These are phyloP conservation scores for Acanthurus leucopareius DNA, from an alignment of 2,797 vertebrate genomes.

Conservation along the genomic window DNA sequence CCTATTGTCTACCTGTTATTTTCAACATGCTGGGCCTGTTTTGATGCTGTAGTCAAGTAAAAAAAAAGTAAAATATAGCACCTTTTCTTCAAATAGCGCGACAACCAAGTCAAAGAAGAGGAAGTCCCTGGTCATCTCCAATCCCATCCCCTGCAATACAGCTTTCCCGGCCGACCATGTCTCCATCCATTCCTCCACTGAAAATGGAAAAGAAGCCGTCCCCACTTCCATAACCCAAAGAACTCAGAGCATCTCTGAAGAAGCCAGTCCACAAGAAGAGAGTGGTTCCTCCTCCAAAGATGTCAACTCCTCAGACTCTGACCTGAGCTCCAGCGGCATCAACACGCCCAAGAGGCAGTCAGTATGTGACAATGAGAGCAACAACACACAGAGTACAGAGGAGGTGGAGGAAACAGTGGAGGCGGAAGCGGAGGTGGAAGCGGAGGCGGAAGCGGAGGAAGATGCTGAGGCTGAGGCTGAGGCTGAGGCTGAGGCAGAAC, in stretches of 20 bases:
- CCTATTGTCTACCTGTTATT: background rate
- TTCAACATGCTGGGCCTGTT: background rate
- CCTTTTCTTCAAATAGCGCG: slow-evolving; percentile 31
- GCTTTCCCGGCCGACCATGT: slow-evolving; percentile 82
- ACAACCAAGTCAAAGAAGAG: slow-evolving; percentile 84
- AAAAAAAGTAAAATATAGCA: background rate
- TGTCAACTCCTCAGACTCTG: slow-evolving; percentile 74
- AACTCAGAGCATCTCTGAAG: slow-evolving; percentile 50
- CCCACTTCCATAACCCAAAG: slow-evolving; percentile 29
- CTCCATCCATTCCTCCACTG: slow-evolving; percentile 58
- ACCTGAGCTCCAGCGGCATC: slow-evolving; percentile 73
- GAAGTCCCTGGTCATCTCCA: slow-evolving; percentile 91
- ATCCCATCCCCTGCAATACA: slow-evolving; percentile 89
- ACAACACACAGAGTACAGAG: slow-evolving; percentile 37
- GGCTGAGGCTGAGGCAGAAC: slow-evolving; percentile 8
- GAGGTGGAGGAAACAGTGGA: slow-evolving; percentile 7
- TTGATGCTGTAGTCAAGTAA: background rate
- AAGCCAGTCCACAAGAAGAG: slow-evolving; percentile 35
- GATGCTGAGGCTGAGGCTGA: background rate
- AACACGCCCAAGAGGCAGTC: slow-evolving; percentile 77
- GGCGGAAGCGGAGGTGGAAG: background rate
- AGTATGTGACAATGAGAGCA: slow-evolving; percentile 60
- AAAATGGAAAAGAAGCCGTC: slow-evolving; percentile 60
- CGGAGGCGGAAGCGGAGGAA: background rate
- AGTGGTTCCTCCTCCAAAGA: slow-evolving; percentile 49